Conservation (phyloP, 1,140 invertebrate genomes). For the Drosophila miranda region DNA sequence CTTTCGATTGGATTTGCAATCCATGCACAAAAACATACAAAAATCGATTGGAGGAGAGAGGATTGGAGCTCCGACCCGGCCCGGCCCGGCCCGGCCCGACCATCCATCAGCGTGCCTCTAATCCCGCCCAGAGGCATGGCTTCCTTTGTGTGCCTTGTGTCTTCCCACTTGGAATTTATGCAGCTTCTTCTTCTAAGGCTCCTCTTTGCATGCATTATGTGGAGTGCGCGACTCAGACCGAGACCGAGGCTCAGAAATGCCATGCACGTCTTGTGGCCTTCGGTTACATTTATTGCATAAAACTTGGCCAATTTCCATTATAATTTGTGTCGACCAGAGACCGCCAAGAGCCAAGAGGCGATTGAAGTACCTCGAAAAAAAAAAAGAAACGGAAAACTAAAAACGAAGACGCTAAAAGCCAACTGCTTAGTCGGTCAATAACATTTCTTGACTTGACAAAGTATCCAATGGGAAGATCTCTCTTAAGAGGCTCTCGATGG, state of each 20-base stretch:
- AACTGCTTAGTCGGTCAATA: conserved; percentile 66
- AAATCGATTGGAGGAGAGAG: conserved; percentile 28
- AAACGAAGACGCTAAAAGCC: neutral
- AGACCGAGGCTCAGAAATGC: conserved; percentile 54
- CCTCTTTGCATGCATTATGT: conserved; percentile 64
- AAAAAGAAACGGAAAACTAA: too few species aligned
- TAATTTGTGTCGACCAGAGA: conserved; percentile 57
- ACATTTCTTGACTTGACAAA: conserved; percentile 44
- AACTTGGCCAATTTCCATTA: conserved; percentile 70
- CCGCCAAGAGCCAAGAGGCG: conserved; percentile 17
- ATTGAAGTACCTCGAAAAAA: too few species aligned
- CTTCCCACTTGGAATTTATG: conserved; percentile 55
- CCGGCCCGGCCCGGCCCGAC: conserved; percentile 15
- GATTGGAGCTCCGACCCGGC: too few species aligned
- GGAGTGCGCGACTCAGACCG: conserved; percentile 11
- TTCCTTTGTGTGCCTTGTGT: conserved; percentile 16
- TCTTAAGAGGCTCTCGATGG: conserved; percentile 19
- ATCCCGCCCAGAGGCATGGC: conserved; percentile 59
- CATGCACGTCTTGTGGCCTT: conserved; percentile 64
- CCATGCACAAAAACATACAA: conserved; percentile 6
- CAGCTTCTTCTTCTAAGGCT: conserved; percentile 57
- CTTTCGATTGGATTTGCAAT: conserved; percentile 61
- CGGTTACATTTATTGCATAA: conserved; percentile 78
- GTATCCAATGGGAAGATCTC: conserved; percentile 21
- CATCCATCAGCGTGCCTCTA: conserved; percentile 52